phyloP scores from a whole-genome alignment of 2,113 vertebrate genomes.

The Antidorcas marsupialis region DNA sequence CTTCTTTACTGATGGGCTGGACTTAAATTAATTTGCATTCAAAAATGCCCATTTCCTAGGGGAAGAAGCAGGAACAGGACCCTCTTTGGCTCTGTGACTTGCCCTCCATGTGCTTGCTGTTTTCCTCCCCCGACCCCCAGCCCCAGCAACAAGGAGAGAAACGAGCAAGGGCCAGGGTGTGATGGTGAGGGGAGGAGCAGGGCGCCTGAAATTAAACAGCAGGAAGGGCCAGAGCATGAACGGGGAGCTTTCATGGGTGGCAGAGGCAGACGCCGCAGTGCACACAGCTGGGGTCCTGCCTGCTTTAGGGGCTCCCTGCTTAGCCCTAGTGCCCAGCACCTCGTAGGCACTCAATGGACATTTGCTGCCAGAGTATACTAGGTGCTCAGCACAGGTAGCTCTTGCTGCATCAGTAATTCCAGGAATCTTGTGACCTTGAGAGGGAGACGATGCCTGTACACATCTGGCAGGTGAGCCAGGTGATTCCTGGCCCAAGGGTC shows the following conservation, averaged over 20 bases:
- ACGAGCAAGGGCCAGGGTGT: neutral
- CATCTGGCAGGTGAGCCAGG: neutral
- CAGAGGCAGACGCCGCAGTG: neutral
- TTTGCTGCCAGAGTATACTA: neutral
- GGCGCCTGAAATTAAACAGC: neutral
- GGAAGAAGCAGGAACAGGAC: neutral
- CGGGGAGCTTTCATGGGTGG: rapidly evolving
- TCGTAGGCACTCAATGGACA: too few species aligned
- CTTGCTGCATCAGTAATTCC: neutral
- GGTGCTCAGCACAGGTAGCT: neutral
- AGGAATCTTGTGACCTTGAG: neutral
- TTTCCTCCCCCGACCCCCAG: neutral
- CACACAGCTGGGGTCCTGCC: too few species aligned
- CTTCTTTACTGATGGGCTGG: constrained; percentile 41
- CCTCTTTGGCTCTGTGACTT: neutral
- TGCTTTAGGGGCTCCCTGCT: neutral
- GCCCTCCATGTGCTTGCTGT: neutral
- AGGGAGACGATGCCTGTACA: neutral
- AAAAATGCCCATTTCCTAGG: constrained; percentile 55
- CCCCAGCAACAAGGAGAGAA: neutral
- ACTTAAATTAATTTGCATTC: constrained; percentile 55
- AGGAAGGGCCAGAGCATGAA: rapidly evolving
- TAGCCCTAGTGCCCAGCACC: too few species aligned
- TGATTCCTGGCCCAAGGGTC: neutral
- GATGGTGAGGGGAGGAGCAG: neutral